Conservation (phyloP, 2,113 vertebrate species). For the Mola mola region DNA sequence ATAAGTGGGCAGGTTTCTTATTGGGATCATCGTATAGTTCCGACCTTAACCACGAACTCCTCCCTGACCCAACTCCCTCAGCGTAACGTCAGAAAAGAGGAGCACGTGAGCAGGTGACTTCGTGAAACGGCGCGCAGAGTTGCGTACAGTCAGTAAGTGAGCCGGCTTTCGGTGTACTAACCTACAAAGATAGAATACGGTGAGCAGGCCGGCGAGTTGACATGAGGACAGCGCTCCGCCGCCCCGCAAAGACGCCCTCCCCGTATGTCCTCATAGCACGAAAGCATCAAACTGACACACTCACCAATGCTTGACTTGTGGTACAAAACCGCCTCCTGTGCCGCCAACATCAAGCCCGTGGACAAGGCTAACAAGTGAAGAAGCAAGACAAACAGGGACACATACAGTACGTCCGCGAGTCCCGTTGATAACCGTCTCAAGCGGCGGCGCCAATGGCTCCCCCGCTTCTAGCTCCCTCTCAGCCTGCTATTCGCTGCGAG, state of each 20-base stretch:
- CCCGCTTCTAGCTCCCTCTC: conserved; percentile 21
- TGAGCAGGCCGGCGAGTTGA: conserved; percentile 57
- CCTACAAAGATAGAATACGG: background rate
- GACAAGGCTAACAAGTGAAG: conserved; percentile 10
- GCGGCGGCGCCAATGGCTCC: conserved; percentile 11
- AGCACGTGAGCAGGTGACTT: conserved; percentile 25
- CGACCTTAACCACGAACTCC: conserved; percentile 5
- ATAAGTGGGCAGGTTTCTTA: conserved; percentile 11
- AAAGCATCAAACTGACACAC: conserved; percentile 8
- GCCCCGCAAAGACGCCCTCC: background rate
- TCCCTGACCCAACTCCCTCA: background rate
- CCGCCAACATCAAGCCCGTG: conserved; percentile 14
- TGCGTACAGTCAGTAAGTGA: background rate
- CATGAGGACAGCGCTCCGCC: conserved; percentile 68
- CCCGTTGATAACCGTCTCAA: conserved; percentile 1
- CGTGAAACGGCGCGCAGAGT: background rate
- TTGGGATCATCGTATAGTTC: background rate
- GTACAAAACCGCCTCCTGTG: background rate
- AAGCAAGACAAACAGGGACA: background rate
- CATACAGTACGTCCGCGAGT: conserved; percentile 10
- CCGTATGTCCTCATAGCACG: background rate
- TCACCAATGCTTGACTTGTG: conserved; percentile 13
- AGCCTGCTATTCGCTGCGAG: conserved; percentile 30
- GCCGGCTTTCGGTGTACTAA: background rate
- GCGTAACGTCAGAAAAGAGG: fast-evolving